Evolutionary conservation across 2,888 invertebrate species (phyloP), one percentile per base, ranked within the genome.

Genomic region (Leptarthrus brevirostris): DNA sequence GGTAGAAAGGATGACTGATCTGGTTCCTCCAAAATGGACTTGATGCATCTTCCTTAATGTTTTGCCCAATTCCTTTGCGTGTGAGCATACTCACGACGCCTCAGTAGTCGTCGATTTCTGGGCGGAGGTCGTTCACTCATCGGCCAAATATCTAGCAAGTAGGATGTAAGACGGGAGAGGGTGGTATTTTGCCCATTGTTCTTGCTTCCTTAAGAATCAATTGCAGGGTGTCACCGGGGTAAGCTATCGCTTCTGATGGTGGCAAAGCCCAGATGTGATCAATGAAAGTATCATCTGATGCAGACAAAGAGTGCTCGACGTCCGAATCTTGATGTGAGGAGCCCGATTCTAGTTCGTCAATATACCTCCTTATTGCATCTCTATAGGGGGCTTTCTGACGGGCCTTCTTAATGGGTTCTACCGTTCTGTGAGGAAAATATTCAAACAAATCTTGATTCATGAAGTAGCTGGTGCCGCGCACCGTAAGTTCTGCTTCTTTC

Each of bases 11-110:
- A 16, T 12, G 26, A 24, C 2, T 0, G 2, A 16, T 12, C n/a
- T 3, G n/a, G 34, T 4, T 30, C 56, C 0, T 56, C 34, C 30
- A 56, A 30, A 30, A 56, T 56, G 4, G 36, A 10, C 3, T 61
- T 61, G 0, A 61, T 61, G 16, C 61, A 61, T 12, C 61, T 61
- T 5, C 20, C 36, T 6, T 61, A 5, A 10, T 36, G 61, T 40
- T 40, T 40, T 0, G 0, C 5, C 34, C 34, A 61, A n/a, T 61
- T 16, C n/a, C 61, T 14, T 12, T 61, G 40, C 5, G 40, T 36
- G 0, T 6, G 2, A 14, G 40, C 58, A 12, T 61, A 61, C 8
- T 61, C 61, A 36, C 12, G 6, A 26, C 40, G 36, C 18, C 58
- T 58, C 16, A 3, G 30, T 16, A 12, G 40, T 40, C 40, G 6